Evolutionary conservation across 1,140 invertebrate genomes (phyloP).

Genomic region (Rhyacophila brunnea): DNA sequence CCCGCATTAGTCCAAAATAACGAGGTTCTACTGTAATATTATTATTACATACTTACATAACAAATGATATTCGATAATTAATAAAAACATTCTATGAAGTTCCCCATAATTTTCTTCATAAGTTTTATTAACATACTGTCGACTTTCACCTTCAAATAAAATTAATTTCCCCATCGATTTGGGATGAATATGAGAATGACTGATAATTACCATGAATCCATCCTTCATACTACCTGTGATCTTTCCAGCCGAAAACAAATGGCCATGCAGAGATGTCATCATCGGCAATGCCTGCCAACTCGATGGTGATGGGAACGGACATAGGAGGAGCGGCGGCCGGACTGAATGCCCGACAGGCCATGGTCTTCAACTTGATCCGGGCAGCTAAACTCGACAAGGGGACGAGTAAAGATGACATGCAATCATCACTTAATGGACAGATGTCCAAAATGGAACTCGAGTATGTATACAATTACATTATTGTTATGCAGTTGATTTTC

Average conservation of each 20-base stretch:
- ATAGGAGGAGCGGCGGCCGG: constrained; percentile 43
- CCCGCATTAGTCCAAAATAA: too few species aligned
- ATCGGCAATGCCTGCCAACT: constrained; percentile 44
- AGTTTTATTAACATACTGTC: too few species aligned
- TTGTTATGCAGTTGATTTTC: too few species aligned
- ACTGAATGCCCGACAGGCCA: constrained; percentile 48
- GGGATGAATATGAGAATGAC: neutral
- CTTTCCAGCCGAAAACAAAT: constrained; percentile 16
- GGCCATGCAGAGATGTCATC: neutral
- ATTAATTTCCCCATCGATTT: too few species aligned
- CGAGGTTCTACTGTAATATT: too few species aligned
- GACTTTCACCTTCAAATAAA: too few species aligned
- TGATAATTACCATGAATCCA: neutral
- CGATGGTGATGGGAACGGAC: constrained; percentile 46
- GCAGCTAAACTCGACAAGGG: constrained; percentile 49
- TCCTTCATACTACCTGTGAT: neutral
- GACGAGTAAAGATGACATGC: constrained; percentile 51
- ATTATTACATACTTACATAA: too few species aligned
- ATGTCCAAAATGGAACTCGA: constrained; percentile 52
- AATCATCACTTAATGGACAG: constrained; percentile 44
- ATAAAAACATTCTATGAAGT: too few species aligned
- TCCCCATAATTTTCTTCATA: too few species aligned
- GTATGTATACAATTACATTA: constrained; percentile 46
- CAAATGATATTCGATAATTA: too few species aligned
- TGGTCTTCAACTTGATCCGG: constrained; percentile 51